Evolutionary conservation across 2,797 vertebrate species (phyloP).

Genomic region (Setipinna tenuifilis): DNA sequence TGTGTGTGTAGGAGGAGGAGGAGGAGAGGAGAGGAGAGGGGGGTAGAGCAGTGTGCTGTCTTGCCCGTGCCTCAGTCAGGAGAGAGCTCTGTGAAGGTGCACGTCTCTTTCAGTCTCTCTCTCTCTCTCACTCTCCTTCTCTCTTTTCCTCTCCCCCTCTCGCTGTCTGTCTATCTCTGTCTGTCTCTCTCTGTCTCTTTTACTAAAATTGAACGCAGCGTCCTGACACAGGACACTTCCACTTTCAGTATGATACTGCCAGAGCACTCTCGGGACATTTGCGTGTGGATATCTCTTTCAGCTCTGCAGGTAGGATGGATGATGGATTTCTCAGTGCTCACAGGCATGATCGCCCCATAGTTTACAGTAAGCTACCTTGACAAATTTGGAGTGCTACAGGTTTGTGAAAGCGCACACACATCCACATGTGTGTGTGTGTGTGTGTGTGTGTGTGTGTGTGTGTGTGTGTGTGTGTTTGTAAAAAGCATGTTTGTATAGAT

Average conservation of each 20-base stretch:
- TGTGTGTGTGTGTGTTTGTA: neutral
- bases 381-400: neutral
- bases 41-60: slow-evolving; percentile 14
- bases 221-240: neutral
- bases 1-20: neutral
- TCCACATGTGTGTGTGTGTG: neutral
- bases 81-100: neutral
- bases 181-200: too few relatives aligned
- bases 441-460: neutral
- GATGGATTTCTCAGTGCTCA: neutral
- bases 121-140: too few relatives aligned
- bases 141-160: too few relatives aligned
- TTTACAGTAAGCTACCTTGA: neutral
- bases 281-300: neutral
- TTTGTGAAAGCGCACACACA: neutral
- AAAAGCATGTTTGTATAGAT: neutral
- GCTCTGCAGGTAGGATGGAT: neutral
- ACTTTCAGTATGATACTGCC: slow-evolving; percentile 21
- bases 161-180: too few relatives aligned
- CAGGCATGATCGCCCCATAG: neutral
- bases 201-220: neutral
- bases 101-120: neutral
- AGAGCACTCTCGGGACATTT: neutral
- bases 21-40: neutral
- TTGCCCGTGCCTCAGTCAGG: slow-evolving; percentile 7